Evolutionary conservation across 2,113 vertebrate species (phyloP).

Genomic region (Fukomys damarensis): DNA sequence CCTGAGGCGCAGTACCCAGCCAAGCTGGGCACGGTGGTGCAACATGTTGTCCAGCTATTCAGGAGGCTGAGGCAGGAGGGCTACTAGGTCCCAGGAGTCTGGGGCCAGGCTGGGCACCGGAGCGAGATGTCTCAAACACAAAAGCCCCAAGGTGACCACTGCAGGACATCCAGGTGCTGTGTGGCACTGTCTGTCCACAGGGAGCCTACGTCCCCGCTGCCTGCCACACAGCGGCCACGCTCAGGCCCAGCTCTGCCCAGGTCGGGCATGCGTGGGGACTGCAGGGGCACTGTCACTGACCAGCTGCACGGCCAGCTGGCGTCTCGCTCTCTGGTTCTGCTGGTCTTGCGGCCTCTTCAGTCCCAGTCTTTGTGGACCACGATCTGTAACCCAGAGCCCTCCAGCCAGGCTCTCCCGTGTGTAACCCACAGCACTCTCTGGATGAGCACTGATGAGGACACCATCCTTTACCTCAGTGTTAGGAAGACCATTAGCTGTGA

Average conservation of each 20-base stretch:
- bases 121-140: neutral
- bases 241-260: neutral
- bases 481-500: slow-evolving; percentile 1
- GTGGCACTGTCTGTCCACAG: neutral
- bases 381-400: too few species aligned
- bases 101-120: neutral
- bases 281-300: neutral
- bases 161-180: neutral
- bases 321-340: neutral
- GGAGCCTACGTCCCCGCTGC: neutral
- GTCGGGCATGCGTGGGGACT: too few species aligned
- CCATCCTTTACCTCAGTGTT: too few species aligned
- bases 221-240: neutral
- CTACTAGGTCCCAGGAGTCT: neutral
- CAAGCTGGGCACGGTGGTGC: accelerated
- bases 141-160: neutral
- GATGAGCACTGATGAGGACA: neutral
- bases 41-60: neutral
- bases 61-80: neutral
- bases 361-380: neutral
- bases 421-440: neutral
- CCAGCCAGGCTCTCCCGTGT: neutral
- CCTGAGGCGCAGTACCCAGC: neutral
- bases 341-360: neutral
- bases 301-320: neutral